Conservation (phyloP, 2,888 invertebrate species). For the Melieria omissa region DNA sequence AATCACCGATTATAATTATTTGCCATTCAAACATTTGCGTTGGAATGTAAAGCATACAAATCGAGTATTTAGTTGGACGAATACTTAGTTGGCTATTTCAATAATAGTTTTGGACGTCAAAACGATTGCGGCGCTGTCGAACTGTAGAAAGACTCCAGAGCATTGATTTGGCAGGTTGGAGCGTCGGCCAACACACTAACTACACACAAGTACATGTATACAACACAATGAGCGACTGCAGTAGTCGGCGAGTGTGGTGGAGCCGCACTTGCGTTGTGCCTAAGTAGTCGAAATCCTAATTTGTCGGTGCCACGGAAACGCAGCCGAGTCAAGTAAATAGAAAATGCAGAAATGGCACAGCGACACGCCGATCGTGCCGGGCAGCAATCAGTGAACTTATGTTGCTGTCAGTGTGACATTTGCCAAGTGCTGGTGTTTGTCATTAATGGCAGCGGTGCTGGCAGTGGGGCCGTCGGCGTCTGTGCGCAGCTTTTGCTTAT, state of each 20-base stretch:
- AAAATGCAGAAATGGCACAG: not conserved
- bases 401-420: conserved; percentile 45
- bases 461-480: not conserved
- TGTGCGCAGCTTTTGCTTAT: not conserved
- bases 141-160: too few species aligned
- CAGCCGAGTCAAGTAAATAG: not conserved
- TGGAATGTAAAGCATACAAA: too few species aligned
- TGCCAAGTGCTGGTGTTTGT: conserved; percentile 36
- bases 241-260: not conserved
- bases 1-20: too few species aligned
- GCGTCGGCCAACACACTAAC: not conserved
- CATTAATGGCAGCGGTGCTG: not conserved
- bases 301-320: not conserved
- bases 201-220: not conserved
- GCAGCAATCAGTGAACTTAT: conserved; percentile 27
- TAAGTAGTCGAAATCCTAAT: not conserved
- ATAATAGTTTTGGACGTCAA: too few species aligned
- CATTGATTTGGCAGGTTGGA: not conserved
- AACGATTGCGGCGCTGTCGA: too few species aligned
- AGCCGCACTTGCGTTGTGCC: not conserved
- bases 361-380: not conserved
- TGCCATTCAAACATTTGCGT: too few species aligned
- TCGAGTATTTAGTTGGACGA: too few species aligned
- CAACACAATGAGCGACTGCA: not conserved
- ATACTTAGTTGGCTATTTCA: too few species aligned